A percentile compares a stretch with the other conserved stretches of the same genome.
Conservation (phyloP, 2,888 invertebrate genomes). For the Diarsia rubi region DNA sequence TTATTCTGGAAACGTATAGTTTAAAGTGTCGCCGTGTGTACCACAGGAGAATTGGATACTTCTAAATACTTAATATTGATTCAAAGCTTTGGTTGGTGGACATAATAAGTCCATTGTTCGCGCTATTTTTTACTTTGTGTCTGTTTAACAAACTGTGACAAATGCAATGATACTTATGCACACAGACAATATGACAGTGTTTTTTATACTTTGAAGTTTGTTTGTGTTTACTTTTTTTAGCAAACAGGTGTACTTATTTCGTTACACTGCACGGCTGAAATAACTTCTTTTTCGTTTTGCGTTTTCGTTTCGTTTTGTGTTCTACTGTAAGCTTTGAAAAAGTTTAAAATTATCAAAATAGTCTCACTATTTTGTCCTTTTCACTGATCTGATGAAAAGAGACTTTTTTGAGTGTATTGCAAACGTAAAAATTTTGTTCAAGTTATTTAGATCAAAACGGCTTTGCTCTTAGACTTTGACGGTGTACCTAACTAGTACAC, state of each 20-base stretch:
- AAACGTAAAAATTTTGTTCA: neutral
- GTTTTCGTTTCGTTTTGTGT: no score
- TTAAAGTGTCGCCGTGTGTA: no score
- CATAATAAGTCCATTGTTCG: constrained; percentile 15
- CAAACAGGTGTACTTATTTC: constrained; percentile 25
- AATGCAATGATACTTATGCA: constrained; percentile 36
- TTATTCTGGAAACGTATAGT: no score
- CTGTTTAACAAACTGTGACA: constrained; percentile 32
- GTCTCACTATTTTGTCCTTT: neutral
- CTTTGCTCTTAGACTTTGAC: neutral
- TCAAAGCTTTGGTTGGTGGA: neutral
- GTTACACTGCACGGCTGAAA: neutral
- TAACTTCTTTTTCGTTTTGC: neutral
- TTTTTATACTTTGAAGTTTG: constrained; percentile 29
- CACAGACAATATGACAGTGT: constrained; percentile 14
- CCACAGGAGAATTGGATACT: constrained; percentile 12
- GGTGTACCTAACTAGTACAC: no score
- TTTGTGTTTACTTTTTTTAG: constrained; percentile 22
- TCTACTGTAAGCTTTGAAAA: constrained; percentile 1
- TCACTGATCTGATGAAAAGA: neutral
- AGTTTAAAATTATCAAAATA: neutral
- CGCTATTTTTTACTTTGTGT: constrained; percentile 26
- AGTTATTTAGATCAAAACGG: neutral
- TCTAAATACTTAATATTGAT: constrained; percentile 31
- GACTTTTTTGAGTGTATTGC: neutral